Conservation (phyloP, 2,113 vertebrate genomes). For the Panthera leo region DNA sequence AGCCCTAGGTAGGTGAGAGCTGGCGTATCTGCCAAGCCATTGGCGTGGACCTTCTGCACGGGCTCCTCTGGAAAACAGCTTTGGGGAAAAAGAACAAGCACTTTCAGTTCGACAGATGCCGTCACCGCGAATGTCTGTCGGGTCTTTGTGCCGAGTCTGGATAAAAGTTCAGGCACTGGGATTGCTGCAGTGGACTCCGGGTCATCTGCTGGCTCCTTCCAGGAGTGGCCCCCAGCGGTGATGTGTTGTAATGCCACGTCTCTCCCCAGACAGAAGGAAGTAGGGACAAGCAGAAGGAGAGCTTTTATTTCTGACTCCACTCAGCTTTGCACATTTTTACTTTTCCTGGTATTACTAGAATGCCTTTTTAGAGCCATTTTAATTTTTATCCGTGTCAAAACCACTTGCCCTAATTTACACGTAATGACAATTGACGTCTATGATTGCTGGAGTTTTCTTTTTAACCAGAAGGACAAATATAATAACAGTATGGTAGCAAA, state of each 20-base stretch:
- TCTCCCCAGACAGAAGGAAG: background rate
- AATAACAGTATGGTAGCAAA: background rate
- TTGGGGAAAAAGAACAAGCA: background rate
- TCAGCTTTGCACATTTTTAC: background rate
- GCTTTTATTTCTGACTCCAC: background rate
- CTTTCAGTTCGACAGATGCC: background rate
- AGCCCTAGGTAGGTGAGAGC: background rate
- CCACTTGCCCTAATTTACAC: background rate
- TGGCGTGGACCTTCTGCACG: background rate
- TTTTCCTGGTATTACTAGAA: background rate
- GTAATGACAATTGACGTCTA: background rate
- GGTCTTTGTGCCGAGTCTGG: background rate
- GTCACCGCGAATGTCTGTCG: background rate
- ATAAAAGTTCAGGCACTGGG: background rate
- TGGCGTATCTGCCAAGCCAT: background rate
- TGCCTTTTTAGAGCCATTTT: background rate
- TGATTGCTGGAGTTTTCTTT: background rate
- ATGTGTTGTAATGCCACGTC: background rate
- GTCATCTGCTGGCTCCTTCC: background rate
- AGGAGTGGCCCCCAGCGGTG: too few relatives aligned
- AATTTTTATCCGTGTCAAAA: background rate
- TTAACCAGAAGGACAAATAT: background rate
- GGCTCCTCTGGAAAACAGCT: background rate
- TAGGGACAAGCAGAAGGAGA: background rate
- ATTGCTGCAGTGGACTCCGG: background rate